phyloP scores from a whole-genome alignment of 2,888 invertebrate species.

The Phytoseiulus persimilis region DNA sequence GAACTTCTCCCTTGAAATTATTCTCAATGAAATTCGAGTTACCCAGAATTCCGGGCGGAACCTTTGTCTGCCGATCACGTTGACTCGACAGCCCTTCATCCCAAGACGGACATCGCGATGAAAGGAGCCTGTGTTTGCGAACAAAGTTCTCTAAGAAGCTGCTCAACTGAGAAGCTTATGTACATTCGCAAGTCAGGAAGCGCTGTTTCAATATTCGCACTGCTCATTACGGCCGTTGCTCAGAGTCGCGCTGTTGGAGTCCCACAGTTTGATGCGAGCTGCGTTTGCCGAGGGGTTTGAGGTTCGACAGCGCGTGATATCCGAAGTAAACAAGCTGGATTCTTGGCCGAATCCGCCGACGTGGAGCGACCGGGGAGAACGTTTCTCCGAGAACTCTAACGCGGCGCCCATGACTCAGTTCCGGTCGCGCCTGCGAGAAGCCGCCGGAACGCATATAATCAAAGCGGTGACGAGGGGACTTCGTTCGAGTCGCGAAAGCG shows the following conservation, averaged over 20 bases:
- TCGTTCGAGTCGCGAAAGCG: too few relatives aligned
- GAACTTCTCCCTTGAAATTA: not conserved
- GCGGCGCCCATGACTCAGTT: too few relatives aligned
- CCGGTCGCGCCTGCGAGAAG: too few relatives aligned
- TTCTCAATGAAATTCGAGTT: not conserved
- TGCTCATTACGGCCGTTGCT: not conserved
- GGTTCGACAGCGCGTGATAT: not conserved
- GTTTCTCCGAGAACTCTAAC: too few relatives aligned
- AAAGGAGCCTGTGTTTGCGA: not conserved
- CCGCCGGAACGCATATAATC: too few relatives aligned
- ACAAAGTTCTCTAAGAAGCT: not conserved
- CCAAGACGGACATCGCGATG: not conserved
- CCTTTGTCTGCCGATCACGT: not conserved
- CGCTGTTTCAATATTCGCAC: not conserved
- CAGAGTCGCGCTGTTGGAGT: not conserved
- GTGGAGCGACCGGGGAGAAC: not conserved
- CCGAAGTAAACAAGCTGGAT: not conserved
- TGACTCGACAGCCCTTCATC: not conserved
- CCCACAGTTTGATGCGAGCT: not conserved
- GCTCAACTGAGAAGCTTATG: not conserved
- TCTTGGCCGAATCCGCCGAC: not conserved
- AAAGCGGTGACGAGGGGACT: too few relatives aligned
- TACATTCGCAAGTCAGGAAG: not conserved
- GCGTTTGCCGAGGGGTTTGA: not conserved
- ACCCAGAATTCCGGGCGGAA: not conserved